Conservation (phyloP, 2,113 vertebrate species). For the Petrocephalus zakoni region DNA sequence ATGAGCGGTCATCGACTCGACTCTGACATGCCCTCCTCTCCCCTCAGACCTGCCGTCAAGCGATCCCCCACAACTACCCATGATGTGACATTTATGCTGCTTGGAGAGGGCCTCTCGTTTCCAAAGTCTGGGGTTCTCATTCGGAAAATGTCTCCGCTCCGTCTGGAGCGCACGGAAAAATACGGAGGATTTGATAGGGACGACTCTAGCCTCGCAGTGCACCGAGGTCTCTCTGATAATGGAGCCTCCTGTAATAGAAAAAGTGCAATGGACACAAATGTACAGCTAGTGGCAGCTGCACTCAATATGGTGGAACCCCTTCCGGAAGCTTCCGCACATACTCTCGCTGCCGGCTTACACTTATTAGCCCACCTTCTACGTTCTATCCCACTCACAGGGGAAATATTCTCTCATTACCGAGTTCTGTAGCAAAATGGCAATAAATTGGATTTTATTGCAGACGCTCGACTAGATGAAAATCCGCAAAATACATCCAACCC, state of each 20-base stretch:
- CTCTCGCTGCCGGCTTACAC: slow-evolving; percentile 56
- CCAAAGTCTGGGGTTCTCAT: neutral
- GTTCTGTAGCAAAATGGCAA: slow-evolving; percentile 44
- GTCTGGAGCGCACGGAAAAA: neutral
- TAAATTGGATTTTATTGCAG: slow-evolving; percentile 55
- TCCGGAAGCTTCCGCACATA: neutral
- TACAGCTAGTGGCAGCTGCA: neutral
- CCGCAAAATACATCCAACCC: slow-evolving; percentile 45
- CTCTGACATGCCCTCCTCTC: neutral
- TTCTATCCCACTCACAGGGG: slow-evolving; percentile 52
- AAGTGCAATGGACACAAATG: neutral
- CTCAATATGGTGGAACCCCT: neutral
- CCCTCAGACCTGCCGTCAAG: neutral
- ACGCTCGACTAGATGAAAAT: slow-evolving; percentile 56
- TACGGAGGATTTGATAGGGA: neutral
- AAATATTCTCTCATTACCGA: slow-evolving; percentile 65
- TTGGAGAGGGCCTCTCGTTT: neutral
- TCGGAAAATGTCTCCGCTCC: neutral
- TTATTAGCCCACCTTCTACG: slow-evolving; percentile 49
- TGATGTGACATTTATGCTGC: neutral
- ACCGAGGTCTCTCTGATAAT: neutral
- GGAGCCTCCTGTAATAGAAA: neutral
- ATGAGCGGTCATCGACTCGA: neutral
- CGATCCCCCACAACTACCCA: neutral
- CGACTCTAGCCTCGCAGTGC: neutral